These are phyloP conservation scores for Umimayanthus kanabou DNA, from an alignment of 92 coral and sea anemone genomes.

Conservation along the genomic window DNA sequence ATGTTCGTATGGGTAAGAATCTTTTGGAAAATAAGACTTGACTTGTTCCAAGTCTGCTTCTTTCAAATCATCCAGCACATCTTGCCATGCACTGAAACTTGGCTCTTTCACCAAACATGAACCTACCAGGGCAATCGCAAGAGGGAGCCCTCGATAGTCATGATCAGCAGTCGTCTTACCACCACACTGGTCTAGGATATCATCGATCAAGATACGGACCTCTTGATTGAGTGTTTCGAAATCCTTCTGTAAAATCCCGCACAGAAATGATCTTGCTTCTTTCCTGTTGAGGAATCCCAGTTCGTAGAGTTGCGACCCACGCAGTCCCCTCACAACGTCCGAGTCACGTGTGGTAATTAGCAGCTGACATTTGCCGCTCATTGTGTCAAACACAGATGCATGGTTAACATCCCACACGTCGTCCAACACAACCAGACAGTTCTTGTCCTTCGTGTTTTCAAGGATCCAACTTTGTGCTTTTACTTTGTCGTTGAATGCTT, in stretches of 20 bases:
- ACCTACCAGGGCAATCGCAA: slow-evolving; percentile 63
- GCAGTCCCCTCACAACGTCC: slow-evolving; percentile 62
- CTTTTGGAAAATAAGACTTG: slow-evolving; percentile 56
- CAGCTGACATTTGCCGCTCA: slow-evolving; percentile 63
- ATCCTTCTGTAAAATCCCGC: slow-evolving; percentile 48
- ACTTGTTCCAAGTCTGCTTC: slow-evolving; percentile 63
- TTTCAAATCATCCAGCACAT: slow-evolving; percentile 56
- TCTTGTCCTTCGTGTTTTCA: slow-evolving; percentile 46
- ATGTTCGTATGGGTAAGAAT: slow-evolving; percentile 63
- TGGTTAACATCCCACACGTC: slow-evolving; percentile 71
- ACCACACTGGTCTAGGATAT: slow-evolving; percentile 57
- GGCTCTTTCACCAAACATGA: slow-evolving; percentile 58
- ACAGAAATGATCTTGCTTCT: slow-evolving; percentile 54
- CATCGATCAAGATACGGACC: slow-evolving; percentile 37
- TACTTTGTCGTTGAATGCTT: slow-evolving; percentile 47
- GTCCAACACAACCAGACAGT: slow-evolving; percentile 60
- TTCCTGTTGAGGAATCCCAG: slow-evolving; percentile 53
- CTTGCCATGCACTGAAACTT: slow-evolving; percentile 48
- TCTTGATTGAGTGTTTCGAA: slow-evolving; percentile 34
- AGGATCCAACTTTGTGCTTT: slow-evolving; percentile 59
- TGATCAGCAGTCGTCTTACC: slow-evolving; percentile 26
- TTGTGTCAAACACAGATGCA: slow-evolving; percentile 56
- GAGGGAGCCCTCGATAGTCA: slow-evolving; percentile 52
- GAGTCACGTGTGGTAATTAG: slow-evolving; percentile 64
- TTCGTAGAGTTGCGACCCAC: slow-evolving; percentile 57